A percentile compares a stretch with the other conserved stretches of the same genome.
Conservation (phyloP, 2,888 invertebrate genomes). For the Leptopilina myrica region DNA sequence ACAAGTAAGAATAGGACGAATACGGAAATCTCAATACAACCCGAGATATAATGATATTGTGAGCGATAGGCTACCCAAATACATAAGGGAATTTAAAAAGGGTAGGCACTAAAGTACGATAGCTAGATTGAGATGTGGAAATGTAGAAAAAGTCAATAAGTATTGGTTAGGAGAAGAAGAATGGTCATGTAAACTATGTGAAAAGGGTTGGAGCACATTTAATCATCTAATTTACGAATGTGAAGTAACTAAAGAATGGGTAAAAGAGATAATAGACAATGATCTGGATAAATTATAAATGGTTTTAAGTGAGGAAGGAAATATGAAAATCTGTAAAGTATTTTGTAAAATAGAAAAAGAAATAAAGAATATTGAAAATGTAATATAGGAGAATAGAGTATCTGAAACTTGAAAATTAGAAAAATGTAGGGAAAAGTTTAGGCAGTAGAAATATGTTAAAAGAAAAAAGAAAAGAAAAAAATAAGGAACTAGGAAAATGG, state of each 20-base stretch:
- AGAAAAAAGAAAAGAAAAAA: no score
- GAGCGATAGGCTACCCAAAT: neutral
- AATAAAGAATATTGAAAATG: no score
- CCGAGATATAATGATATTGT: neutral
- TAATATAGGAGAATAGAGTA: no score
- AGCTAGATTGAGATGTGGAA: constrained; percentile 26
- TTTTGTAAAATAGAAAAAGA: neutral
- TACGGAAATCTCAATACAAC: neutral
- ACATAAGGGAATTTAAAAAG: neutral
- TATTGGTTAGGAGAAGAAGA: constrained; percentile 31
- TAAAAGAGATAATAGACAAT: neutral
- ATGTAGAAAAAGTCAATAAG: constrained; percentile 20
- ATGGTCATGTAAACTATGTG: constrained; percentile 5
- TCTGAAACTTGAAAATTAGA: no score
- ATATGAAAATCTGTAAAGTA: neutral
- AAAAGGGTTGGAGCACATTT: constrained; percentile 1
- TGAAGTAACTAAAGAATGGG: neutral
- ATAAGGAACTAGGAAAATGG: no score
- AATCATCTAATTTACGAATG: constrained; percentile 2
- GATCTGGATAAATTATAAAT: neutral
- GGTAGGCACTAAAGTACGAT: neutral
- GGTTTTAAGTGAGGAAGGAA: neutral
- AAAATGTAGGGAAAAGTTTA: no score
- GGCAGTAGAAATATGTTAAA: no score
- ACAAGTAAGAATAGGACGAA: no score